Percentiles rank a stretch among this genome's conserved stretches.
phyloP scores from a whole-genome alignment of 2,888 invertebrate genomes.

The Megamerina dolium region DNA sequence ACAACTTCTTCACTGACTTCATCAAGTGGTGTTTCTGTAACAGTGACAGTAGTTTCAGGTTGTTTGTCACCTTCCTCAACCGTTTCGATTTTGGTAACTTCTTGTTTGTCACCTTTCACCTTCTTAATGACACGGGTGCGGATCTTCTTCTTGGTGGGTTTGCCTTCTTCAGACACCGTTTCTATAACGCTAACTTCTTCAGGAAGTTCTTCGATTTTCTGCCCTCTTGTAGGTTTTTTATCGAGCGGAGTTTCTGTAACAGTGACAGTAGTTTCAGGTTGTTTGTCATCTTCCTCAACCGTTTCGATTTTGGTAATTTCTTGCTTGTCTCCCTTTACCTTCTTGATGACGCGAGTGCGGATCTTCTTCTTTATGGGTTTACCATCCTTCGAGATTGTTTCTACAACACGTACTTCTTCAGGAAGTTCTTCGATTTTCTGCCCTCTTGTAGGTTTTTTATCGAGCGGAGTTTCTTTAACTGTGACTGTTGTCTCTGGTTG shows the following conservation, averaged over 20 bases:
- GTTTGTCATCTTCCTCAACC: slow-evolving; percentile 17
- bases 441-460: slow-evolving; percentile 17
- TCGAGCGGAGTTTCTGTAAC: slow-evolving; percentile 13
- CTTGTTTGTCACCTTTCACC: slow-evolving; percentile 17
- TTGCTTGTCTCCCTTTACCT: slow-evolving; percentile 16
- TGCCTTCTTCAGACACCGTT: slow-evolving; percentile 13
- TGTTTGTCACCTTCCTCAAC: slow-evolving; percentile 18
- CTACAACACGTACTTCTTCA: slow-evolving; percentile 14
- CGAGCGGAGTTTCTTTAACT: slow-evolving; percentile 22
- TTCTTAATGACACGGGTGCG: slow-evolving; percentile 17
- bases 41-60: slow-evolving; percentile 17
- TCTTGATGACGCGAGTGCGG: slow-evolving; percentile 15
- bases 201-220: slow-evolving; percentile 11
- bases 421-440: slow-evolving; percentile 37
- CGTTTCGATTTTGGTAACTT: slow-evolving; percentile 18
- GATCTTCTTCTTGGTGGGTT: slow-evolving; percentile 13
- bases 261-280: slow-evolving; percentile 17
- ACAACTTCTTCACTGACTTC: slow-evolving; percentile 4
- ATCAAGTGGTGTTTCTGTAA: slow-evolving; percentile 13
- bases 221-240: background rate
- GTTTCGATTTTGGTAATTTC: slow-evolving; percentile 18
- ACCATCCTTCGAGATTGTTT: slow-evolving; percentile 14
- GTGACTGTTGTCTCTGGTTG: slow-evolving; percentile 41
- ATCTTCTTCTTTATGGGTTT: slow-evolving; percentile 15
- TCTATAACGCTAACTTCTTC: slow-evolving; percentile 15